A percentile compares a stretch with the other conserved stretches of the same genome.
These are phyloP conservation scores for Enteromius mattozi DNA, from an alignment of 2,797 vertebrate genomes.

Conservation along the genomic window DNA sequence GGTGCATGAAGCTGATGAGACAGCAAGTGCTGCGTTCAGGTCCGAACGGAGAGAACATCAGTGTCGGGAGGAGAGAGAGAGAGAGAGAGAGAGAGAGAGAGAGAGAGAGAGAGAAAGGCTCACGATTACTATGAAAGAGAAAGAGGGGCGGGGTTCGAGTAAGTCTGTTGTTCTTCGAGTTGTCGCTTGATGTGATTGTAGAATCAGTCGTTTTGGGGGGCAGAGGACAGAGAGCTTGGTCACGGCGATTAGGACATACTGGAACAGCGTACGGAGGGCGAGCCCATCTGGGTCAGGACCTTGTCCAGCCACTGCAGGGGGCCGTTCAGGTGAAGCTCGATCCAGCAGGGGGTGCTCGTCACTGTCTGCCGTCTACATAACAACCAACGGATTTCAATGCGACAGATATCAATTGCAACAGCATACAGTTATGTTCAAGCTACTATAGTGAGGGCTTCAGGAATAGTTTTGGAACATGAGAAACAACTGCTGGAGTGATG, in stretches of 20 bases:
- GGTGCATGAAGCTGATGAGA: conserved; percentile 94
- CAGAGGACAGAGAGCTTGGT: conserved; percentile 56
- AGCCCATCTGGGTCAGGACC: conserved; percentile 99
- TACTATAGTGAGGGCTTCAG: neutral
- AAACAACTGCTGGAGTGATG: neutral
- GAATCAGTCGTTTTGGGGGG: conserved; percentile 55
- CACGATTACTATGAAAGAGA: conserved; percentile 87
- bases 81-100: too few relatives aligned
- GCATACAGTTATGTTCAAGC: neutral
- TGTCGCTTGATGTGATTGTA: conserved; percentile 68
- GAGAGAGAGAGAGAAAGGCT: conserved; percentile 67
- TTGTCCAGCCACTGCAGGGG: conserved; percentile 99
- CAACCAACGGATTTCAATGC: neutral
- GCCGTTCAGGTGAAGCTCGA: conserved; percentile 97
- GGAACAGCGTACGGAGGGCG: conserved; percentile 97
- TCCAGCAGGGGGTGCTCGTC: conserved; percentile 99
- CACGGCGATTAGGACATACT: conserved; percentile 92
- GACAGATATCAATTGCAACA: neutral
- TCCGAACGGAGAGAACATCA: conserved; percentile 85
- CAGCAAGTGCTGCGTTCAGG: conserved; percentile 93
- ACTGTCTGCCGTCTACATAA: conserved; percentile 90
- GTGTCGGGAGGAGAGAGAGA: conserved; percentile 53
- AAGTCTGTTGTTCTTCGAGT: conserved; percentile 81
- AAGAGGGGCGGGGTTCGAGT: conserved; percentile 67
- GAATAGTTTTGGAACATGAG: neutral